Conservation (phyloP, 2,888 invertebrate species). For the Trissolcus brochymenae region DNA sequence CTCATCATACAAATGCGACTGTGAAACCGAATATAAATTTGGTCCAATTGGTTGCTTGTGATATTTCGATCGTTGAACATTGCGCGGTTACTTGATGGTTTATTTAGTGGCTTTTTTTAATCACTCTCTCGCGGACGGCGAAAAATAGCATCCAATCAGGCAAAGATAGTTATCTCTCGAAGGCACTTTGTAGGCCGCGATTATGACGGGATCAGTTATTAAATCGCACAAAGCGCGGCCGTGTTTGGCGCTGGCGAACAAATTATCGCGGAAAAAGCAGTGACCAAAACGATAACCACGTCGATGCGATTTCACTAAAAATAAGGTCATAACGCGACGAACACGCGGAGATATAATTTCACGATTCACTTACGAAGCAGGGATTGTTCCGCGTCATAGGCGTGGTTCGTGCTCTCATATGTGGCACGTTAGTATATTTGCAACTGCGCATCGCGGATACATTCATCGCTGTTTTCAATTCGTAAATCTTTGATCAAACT, state of each 20-base stretch:
- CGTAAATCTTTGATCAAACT: constrained; percentile 32
- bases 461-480: constrained; percentile 2
- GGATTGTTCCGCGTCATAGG: constrained; percentile 43
- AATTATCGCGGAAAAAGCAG: constrained; percentile 33
- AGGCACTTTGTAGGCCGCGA: constrained; percentile 37
- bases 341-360: constrained; percentile 29
- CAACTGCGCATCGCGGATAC: constrained; percentile 16
- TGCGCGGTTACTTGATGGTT: no score
- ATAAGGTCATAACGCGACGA: constrained; percentile 30
- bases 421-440: constrained; percentile 25
- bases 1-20: no score
- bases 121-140: background rate
- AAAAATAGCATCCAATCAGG: constrained; percentile 40
- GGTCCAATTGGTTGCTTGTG: no score
- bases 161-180: constrained; percentile 31
- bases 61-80: no score
- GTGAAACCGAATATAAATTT: no score
- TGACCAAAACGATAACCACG: constrained; percentile 27
- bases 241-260: constrained; percentile 17
- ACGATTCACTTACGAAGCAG: constrained; percentile 32
- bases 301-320: constrained; percentile 39
- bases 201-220: constrained; percentile 51
- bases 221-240: constrained; percentile 28
- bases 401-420: constrained; percentile 26
- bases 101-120: no score